Evolutionary conservation across 1,140 invertebrate genomes (phyloP).

Genomic region (Drosophila hydei): DNA sequence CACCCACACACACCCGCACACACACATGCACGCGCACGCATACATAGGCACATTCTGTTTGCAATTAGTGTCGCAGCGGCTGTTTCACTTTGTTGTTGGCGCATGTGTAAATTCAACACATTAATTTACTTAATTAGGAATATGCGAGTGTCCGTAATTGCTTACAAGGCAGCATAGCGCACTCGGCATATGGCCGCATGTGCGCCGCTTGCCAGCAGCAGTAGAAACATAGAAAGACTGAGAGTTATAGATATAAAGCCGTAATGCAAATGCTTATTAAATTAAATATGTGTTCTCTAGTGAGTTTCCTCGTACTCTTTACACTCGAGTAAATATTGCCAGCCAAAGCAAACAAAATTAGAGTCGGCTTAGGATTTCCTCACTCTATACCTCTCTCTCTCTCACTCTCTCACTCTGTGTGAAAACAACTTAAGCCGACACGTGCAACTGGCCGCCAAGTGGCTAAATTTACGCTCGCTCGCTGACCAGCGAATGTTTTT

Average conservation of each 20-base stretch:
- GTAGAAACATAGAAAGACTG: constrained; percentile 28
- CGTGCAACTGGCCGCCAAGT: constrained; percentile 34
- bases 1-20: constrained; percentile 3
- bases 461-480: constrained; percentile 51
- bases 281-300: constrained; percentile 69
- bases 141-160: constrained; percentile 75
- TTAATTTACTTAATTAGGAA: constrained; percentile 81
- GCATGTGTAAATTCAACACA: constrained; percentile 72
- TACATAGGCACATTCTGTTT: constrained; percentile 60
- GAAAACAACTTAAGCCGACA: constrained; percentile 15
- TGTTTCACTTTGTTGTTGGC: constrained; percentile 71
- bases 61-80: constrained; percentile 80
- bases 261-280: constrained; percentile 75
- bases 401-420: not conserved
- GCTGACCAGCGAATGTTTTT: constrained; percentile 68
- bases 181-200: constrained; percentile 63
- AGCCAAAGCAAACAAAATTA: constrained; percentile 4
- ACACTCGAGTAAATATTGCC: constrained; percentile 48
- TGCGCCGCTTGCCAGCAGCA: constrained; percentile 32
- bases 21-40: not conserved
- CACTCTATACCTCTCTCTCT: not conserved
- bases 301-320: constrained; percentile 18
- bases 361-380: not conserved
- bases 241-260: constrained; percentile 40
- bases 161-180: constrained; percentile 62